Conservation (phyloP, 2,113 vertebrate species). For the Neogobius melanostomus region DNA sequence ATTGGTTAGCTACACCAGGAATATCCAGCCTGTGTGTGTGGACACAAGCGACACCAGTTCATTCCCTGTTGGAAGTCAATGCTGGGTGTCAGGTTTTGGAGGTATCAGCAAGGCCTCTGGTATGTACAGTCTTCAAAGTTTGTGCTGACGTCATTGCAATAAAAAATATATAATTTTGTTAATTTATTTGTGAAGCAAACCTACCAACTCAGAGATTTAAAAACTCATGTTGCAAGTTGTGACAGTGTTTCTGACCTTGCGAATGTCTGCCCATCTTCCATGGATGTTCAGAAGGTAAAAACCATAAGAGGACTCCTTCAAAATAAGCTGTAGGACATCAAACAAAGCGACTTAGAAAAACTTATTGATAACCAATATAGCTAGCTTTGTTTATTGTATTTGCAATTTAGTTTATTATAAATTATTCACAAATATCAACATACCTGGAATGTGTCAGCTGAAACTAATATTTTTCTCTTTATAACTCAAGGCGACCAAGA, state of each 20-base stretch:
- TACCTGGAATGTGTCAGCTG: too few relatives aligned
- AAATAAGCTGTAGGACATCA: too few relatives aligned
- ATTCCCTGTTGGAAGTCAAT: slow-evolving; percentile 71
- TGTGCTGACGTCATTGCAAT: too few relatives aligned
- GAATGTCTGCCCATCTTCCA: slow-evolving; percentile 48
- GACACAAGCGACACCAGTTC: slow-evolving; percentile 45
- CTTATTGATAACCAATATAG: too few relatives aligned
- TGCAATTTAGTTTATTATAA: neutral
- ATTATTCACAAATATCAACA: neutral
- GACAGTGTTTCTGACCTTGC: slow-evolving; percentile 25
- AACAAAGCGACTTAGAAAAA: too few relatives aligned
- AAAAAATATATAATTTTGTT: neutral
- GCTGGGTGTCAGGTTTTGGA: slow-evolving; percentile 77
- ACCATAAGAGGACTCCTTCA: neutral
- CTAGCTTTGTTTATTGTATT: too few relatives aligned
- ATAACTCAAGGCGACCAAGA: slow-evolving; percentile 40
- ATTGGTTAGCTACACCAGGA: slow-evolving; percentile 42
- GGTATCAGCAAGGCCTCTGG: neutral
- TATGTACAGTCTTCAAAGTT: neutral
- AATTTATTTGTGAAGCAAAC: neutral
- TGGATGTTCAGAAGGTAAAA: slow-evolving; percentile 46
- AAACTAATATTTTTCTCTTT: neutral
- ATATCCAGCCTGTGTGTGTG: slow-evolving; percentile 75
- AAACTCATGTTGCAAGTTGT: slow-evolving; percentile 52
- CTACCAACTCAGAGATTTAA: slow-evolving; percentile 26